Base-by-base conservation (phyloP, 2,113 vertebrate genomes). In the Triplophysa dalaica region DNA sequence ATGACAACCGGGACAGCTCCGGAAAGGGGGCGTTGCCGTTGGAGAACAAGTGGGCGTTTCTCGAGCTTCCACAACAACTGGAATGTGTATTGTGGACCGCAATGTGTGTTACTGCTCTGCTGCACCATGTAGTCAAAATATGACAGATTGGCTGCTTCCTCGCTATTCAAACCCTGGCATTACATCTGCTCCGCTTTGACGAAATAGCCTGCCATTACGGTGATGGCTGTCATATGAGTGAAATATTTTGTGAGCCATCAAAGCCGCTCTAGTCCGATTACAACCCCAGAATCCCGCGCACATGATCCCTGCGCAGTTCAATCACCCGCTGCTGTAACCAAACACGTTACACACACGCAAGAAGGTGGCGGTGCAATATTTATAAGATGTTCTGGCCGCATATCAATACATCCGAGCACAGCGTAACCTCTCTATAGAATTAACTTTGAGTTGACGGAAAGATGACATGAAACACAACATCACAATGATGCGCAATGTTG, bases 301-400 rank as follows among this genome's bases (percentile, higher is more conserved):
- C 75, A 68, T 81, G 79, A 81, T 43, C 63, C 29, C 72, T 41
- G 77, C 22, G 60, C 48, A 75, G 54, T 60, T 67, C 68, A 41
- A 43, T 16, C 54, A 60, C 67, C 62, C 73, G 41, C 56, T 67
- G 16, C 24, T 74, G 76, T 72, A 82, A 84, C 69, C 70, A 61
- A 77, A 82, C 72, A 65, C 78, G 73, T 38, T 26, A 14, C 72
- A 70, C 78, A 12, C 65, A 8, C 41, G 48, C 60, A 24, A 45
- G 14, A 48, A 85, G 77, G 80, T 80, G 74, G 79, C 77, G 22
- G 60, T 50, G 67, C 66, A 79, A 79, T 80, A 80, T 79, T 79
- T 60, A 78, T 76, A 68, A 43, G 70, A 17, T 62, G 13, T 50
- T 24, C 24, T 2, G 43, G 43, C 9, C 43, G 43, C 1, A 43